phyloP scores from a whole-genome alignment of 2,113 vertebrate genomes.

The Camelus bactrianus region DNA sequence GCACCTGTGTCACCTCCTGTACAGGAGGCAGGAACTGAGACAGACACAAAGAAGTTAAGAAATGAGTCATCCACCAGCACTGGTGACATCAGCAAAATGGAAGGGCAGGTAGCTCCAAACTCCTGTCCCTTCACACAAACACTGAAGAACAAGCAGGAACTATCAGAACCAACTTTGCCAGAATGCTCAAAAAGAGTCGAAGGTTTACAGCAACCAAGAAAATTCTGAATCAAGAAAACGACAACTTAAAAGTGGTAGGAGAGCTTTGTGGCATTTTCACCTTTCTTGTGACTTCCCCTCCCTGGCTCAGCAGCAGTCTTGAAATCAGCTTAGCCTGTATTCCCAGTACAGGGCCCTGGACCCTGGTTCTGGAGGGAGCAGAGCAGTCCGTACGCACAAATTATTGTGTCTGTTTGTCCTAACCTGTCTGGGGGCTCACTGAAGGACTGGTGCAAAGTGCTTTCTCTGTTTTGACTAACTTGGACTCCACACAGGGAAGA shows the following conservation, averaged over 20 bases:
- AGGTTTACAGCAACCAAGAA: neutral
- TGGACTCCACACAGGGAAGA: neutral
- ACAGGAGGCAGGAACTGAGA: neutral
- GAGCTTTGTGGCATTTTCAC: neutral
- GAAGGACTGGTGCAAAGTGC: neutral
- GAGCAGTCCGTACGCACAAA: neutral
- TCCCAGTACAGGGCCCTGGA: neutral
- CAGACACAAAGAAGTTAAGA: neutral
- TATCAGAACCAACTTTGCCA: neutral
- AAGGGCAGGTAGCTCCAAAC: neutral
- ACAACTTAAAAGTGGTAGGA: neutral
- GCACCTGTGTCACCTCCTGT: neutral
- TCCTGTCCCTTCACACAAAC: neutral
- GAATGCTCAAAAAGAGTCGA: neutral
- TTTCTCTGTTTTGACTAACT: neutral
- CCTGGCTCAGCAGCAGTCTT: neutral
- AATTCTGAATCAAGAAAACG: slow-evolving; percentile 15
- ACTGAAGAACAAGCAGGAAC: neutral
- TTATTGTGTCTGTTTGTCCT: neutral
- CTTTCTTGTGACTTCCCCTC: neutral
- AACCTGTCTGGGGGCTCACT: neutral
- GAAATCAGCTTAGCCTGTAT: neutral
- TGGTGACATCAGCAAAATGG: neutral
- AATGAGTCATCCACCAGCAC: neutral
- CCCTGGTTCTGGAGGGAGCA: neutral